Evolutionary conservation across 2,888 invertebrate genomes (phyloP).

Genomic region (Drosophila putrida): DNA sequence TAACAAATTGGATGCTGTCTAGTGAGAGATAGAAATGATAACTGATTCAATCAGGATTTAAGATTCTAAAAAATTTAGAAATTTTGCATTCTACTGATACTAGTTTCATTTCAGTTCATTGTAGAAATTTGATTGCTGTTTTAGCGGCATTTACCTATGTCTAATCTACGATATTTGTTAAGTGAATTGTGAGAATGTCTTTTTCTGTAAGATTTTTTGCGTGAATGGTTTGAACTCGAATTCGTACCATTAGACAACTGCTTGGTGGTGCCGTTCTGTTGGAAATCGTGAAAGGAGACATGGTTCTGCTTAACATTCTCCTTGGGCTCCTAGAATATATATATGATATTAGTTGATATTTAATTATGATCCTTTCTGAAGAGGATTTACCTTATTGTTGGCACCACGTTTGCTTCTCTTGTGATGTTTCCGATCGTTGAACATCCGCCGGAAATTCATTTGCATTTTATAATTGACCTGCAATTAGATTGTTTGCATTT

Average conservation of each 20-base stretch:
- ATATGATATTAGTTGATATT: too few relatives aligned
- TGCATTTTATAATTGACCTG: constrained; percentile 94
- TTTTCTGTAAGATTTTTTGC: constrained; percentile 86
- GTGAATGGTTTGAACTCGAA: constrained; percentile 89
- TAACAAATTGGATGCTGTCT: constrained; percentile 24
- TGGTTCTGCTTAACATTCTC: constrained; percentile 93
- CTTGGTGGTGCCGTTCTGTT: constrained; percentile 95
- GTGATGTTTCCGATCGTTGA: constrained; percentile 94
- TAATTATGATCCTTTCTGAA: too few relatives aligned
- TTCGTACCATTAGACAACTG: constrained; percentile 93
- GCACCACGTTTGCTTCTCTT: constrained; percentile 93
- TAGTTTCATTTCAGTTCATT: constrained; percentile 33
- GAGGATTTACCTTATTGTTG: constrained; percentile 89
- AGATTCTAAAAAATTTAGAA: constrained; percentile 16
- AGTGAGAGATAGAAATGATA: constrained; percentile 5
- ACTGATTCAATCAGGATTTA: constrained; percentile 12
- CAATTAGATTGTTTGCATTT: constrained; percentile 33
- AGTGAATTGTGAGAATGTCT: constrained; percentile 86
- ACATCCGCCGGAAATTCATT: constrained; percentile 94
- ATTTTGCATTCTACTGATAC: constrained; percentile 35
- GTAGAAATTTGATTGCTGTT: constrained; percentile 41
- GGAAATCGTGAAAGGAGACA: constrained; percentile 95
- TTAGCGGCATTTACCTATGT: constrained; percentile 85
- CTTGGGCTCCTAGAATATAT: constrained; percentile 85
- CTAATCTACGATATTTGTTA: constrained; percentile 86